Evolutionary conservation across 2,888 invertebrate genomes (phyloP), one percentile per base, ranked within the genome.

Genomic region (Luperina nickerlii): DNA sequence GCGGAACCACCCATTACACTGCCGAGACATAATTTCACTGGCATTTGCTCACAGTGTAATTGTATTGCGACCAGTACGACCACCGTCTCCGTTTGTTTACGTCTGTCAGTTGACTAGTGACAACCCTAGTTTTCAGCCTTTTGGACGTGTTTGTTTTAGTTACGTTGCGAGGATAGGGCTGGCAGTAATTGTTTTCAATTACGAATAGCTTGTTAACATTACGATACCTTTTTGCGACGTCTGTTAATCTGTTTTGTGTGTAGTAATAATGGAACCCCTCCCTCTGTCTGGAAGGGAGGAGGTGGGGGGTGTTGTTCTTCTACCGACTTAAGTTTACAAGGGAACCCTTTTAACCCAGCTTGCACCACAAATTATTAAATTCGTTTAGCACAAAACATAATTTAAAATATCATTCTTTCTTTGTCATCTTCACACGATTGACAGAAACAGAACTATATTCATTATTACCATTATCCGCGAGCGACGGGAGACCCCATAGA

Each of bases 91-190:
- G 66, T 74, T 87, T 83, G 69, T 81, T 75, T 80, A 72, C 62
- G 63, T 66, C 65, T 45, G 51, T 63, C 77, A 20, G 74, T 71
- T 45, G 77, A 60, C 70, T 62, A 57, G 77, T 79, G 85, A 77
- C 78, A 83, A 79, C 85, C 73, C 78, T 85, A 70, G 76, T 74
- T 74, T 80, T 76, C 57, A 38, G 76, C 79, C 79, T 78, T 85
- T 87, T 67, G 38, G 65, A 48, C 48, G 62, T 78, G 76, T 83
- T 87, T 85, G 72, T 74, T 76, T 75, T 78, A 42, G 76, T 78
- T 60, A 32, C n/a, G 65, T 54, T 20, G 24, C 9, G 11, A 15
- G 8, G 0, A 2, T 77, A 81, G 74, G 84, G 74, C 27, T 77
- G 78, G 13, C 76, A 42, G 67, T 82, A 74, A 84, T 76, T 76